A percentile compares a stretch with the other conserved stretches of the same genome.
phyloP scores from a whole-genome alignment of 53 echinoderm and acorn worm genomes.

The Astropecten irregularis region DNA sequence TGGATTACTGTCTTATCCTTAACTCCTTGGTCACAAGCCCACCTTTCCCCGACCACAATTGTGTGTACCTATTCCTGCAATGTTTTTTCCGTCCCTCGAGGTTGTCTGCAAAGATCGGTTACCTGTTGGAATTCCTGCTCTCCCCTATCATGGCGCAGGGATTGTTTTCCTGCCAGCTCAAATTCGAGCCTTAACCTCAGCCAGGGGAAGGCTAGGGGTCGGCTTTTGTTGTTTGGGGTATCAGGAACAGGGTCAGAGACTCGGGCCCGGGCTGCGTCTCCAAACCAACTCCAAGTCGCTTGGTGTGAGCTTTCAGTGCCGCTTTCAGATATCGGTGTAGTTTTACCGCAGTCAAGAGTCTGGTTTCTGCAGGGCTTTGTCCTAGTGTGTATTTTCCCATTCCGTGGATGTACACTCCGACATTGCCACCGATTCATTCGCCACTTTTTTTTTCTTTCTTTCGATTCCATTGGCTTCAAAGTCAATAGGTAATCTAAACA shows the following conservation, averaged over 20 bases:
- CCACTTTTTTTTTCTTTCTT: not conserved
- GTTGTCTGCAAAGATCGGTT: conserved; percentile 47
- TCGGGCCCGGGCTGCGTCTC: not conserved
- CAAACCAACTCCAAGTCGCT: conserved; percentile 2
- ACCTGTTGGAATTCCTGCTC: conserved; percentile 35
- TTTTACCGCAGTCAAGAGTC: conserved; percentile 28
- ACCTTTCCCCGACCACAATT: conserved; percentile 29
- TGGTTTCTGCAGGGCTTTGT: conserved; percentile 49
- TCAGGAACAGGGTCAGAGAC: conserved; percentile 42
- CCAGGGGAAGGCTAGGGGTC: conserved; percentile 23
- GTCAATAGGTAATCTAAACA: conserved; percentile 56
- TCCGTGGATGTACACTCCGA: conserved; percentile 29
- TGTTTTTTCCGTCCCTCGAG: conserved; percentile 44
- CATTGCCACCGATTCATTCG: conserved; percentile 16
- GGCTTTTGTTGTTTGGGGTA: conserved; percentile 49
- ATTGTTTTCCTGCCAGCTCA: conserved; percentile 50
- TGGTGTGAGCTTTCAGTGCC: conserved; percentile 49
- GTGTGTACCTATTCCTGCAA: conserved; percentile 6
- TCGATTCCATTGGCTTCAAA: conserved; percentile 8
- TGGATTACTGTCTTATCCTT: conserved; percentile 43
- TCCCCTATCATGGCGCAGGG: conserved; percentile 45
- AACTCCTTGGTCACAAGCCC: conserved; percentile 12
- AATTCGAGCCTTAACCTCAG: conserved; percentile 35
- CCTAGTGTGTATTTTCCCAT: conserved; percentile 38
- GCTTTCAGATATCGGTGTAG: conserved; percentile 48